Percentiles rank a stretch among this genome's conserved stretches.
These are phyloP conservation scores for Ariolimax columbianus DNA, from an alignment of 2,888 invertebrate species.

Conservation along the genomic window DNA sequence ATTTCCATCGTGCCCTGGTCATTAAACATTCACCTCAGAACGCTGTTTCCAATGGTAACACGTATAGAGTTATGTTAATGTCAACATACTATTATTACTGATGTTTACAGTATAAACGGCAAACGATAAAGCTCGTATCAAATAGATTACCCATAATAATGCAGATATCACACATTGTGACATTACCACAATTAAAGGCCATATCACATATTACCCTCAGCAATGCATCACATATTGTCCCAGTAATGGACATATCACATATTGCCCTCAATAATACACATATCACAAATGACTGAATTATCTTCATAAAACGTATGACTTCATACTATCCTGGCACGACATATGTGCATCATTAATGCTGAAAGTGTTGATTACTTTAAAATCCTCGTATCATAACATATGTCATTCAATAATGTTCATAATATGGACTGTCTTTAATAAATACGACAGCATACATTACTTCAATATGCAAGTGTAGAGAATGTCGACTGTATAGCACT, in stretches of 20 bases:
- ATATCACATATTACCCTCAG: background rate
- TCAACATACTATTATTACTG: background rate
- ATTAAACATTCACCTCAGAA: background rate
- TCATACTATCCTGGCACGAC: too few species aligned
- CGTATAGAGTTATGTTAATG: background rate
- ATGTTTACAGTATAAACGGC: background rate
- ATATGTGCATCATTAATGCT: too few species aligned
- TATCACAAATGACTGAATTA: background rate
- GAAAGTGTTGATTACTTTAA: too few species aligned
- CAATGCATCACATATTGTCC: background rate
- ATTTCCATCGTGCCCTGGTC: background rate
- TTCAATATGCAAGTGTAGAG: too few species aligned
- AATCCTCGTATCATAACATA: too few species aligned
- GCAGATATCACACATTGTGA: background rate
- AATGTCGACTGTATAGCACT: too few species aligned
- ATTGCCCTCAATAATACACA: background rate
- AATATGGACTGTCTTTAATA: too few species aligned
- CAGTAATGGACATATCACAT: background rate
- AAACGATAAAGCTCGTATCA: background rate
- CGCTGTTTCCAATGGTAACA: conserved; percentile 3
- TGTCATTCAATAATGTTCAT: too few species aligned
- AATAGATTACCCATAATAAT: background rate
- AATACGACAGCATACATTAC: too few species aligned
- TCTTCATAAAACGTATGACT: too few species aligned
- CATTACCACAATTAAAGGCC: background rate